A percentile compares a stretch with the other conserved stretches of the same genome.
These are phyloP conservation scores for Hemicordylus capensis DNA, from an alignment of 2,113 vertebrate genomes.

Conservation along the genomic window DNA sequence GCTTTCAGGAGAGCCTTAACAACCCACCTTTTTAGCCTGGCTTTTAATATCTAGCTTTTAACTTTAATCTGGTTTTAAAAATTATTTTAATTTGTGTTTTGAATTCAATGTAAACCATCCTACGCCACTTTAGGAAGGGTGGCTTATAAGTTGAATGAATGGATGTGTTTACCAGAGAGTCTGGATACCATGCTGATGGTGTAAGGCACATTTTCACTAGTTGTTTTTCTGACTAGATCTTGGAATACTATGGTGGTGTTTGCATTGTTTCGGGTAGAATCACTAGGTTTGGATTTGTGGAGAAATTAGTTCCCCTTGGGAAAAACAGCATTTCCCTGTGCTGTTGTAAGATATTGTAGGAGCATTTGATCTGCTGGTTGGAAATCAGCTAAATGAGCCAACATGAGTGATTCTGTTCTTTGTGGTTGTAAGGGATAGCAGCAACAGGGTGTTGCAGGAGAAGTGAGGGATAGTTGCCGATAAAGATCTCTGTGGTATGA, in stretches of 20 bases:
- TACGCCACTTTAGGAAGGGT: no score
- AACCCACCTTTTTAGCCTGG: no score
- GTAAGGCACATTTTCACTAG: background rate
- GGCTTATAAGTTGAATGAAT: no score
- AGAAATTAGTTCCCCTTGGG: background rate
- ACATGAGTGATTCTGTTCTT: background rate
- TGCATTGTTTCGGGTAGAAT: background rate
- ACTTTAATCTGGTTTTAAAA: no score
- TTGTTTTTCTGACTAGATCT: background rate
- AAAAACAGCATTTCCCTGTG: background rate
- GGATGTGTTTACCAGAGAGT: background rate
- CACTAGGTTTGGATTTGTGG: background rate
- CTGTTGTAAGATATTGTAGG: background rate
- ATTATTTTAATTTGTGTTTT: no score
- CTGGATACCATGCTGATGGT: no score
- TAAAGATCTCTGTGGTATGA: no score
- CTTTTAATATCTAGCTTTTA: no score
- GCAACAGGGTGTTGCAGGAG: background rate
- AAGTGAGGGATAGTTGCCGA: background rate
- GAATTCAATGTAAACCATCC: no score
- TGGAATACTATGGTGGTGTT: background rate
- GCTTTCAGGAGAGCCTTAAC: no score
- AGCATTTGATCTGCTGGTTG: background rate
- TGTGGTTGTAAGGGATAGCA: background rate
- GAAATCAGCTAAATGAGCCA: background rate